Base-by-base conservation (phyloP, 1,140 invertebrate species). In the Hormaphis cornu region DNA sequence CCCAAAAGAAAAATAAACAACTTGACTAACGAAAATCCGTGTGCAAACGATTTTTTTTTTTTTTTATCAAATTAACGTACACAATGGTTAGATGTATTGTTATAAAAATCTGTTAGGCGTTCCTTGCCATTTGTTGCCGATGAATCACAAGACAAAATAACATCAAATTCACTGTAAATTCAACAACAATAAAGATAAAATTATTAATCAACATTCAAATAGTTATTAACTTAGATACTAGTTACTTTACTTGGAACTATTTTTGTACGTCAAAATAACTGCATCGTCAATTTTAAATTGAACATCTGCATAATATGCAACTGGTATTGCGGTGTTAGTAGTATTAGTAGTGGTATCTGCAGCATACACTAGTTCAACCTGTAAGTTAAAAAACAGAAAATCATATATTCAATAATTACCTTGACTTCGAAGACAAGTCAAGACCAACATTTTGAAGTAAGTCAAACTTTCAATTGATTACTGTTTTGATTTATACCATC, bases 141-240 rank as follows among this genome's bases (percentile, higher is more conserved):
- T 33, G n/a, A 12, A 66, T 66, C 28, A 33, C 61, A 66, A 2
- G 30, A 48, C 22, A 66, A 66, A 50, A 48, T 48, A 20, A 48
- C 61, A 44, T 66, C 26, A 50, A 66, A 50, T 22, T 22, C 7
- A 12, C 61, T 66, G 50, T 5, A 66, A 50, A 50, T 40, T 58
- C 0, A 56, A 56, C 22, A 16, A 53, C n/a, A 22, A 3, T 20
- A 50, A 48, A 48, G 20, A 63, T 10, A 20, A 1, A 16, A 22
- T 30, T 48, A 63, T 44, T 28, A 16, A 16, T 24, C 24, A 48
- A 24, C 1, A 48, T 24, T 48, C 1, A 46, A 63, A 46, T 28
- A 30, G 20, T 44, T 30, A 54, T 30, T 1, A 50, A 24, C n/a
- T n/a, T 50, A 28, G 48, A 26, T 26, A 42, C 4, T 44, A n/a